Evolutionary conservation across 2,113 vertebrate species (phyloP).

Genomic region (zebrafish (Danio rerio)): DNA sequence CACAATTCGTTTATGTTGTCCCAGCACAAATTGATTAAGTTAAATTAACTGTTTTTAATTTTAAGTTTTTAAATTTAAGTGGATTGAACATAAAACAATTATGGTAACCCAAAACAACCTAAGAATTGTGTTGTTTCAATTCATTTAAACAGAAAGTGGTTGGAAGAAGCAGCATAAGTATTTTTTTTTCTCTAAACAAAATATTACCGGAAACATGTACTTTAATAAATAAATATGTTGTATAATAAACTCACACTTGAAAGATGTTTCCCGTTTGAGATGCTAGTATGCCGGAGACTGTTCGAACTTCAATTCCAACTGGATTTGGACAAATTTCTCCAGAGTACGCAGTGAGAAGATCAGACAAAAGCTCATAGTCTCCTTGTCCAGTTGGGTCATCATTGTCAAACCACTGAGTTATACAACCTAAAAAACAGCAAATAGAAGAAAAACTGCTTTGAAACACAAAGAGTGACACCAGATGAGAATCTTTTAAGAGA

Average conservation of each 20-base stretch:
- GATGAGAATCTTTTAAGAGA: background rate
- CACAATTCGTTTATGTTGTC: no score
- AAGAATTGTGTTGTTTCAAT: no score
- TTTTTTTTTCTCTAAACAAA: background rate
- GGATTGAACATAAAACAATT: no score
- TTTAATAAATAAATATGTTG: no score
- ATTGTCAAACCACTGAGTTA: constrained; percentile 67
- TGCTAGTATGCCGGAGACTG: constrained; percentile 54
- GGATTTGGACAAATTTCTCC: constrained; percentile 56
- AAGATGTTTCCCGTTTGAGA: constrained; percentile 54
- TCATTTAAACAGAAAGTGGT: no score
- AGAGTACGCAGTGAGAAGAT: constrained; percentile 55
- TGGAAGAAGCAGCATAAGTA: no score
- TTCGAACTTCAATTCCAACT: constrained; percentile 63
- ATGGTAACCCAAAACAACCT: no score
- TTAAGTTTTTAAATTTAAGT: no score
- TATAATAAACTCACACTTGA: constrained; percentile 57
- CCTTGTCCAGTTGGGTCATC: constrained; percentile 64
- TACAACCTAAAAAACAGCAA: constrained; percentile 57
- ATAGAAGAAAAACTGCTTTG: background rate
- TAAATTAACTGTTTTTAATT: no score
- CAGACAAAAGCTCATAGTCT: constrained; percentile 66
- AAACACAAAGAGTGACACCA: background rate
- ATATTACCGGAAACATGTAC: background rate
- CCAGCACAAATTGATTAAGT: no score